Evolutionary conservation across 2,888 invertebrate genomes (phyloP).

Genomic region (Mesorhabditis spiculigera): DNA sequence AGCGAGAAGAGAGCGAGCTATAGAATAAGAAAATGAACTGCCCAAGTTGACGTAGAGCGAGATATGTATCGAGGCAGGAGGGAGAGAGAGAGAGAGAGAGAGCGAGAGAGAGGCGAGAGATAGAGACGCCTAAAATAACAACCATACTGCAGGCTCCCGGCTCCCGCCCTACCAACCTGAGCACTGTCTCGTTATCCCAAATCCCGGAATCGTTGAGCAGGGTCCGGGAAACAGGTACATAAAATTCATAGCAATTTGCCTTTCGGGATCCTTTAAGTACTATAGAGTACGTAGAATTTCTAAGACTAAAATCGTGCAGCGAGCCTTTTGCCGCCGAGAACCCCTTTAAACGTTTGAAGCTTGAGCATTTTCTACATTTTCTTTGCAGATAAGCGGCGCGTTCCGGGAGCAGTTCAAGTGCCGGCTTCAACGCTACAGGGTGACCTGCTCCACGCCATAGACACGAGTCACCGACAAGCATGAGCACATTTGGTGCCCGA

Average conservation of each 20-base stretch:
- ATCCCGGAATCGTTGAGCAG: slow-evolving; percentile 11
- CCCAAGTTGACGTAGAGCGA: no score
- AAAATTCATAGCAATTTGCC: no score
- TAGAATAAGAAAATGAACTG: no score
- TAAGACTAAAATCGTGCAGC: no score
- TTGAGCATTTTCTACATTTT: background rate
- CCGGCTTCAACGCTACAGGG: slow-evolving; percentile 57
- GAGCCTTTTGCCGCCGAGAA: background rate
- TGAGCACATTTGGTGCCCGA: slow-evolving; percentile 94
- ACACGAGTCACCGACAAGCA: slow-evolving; percentile 94
- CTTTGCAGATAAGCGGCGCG: background rate
- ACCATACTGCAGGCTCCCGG: slow-evolving; percentile 7
- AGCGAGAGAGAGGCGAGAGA: background rate
- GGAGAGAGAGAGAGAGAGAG: background rate
- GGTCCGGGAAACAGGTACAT: no score
- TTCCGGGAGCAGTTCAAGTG: background rate
- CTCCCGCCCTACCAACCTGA: slow-evolving; percentile 10
- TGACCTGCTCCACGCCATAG: slow-evolving; percentile 88
- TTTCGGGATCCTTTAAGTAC: no score
- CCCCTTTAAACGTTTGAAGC: background rate
- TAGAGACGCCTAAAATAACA: no score
- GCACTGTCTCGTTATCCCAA: slow-evolving; percentile 27
- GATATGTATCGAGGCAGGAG: no score
- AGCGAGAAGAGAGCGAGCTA: no score
- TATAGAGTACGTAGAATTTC: no score